Conservation (phyloP, 2,888 invertebrate species). For the Tipula vernalis region DNA sequence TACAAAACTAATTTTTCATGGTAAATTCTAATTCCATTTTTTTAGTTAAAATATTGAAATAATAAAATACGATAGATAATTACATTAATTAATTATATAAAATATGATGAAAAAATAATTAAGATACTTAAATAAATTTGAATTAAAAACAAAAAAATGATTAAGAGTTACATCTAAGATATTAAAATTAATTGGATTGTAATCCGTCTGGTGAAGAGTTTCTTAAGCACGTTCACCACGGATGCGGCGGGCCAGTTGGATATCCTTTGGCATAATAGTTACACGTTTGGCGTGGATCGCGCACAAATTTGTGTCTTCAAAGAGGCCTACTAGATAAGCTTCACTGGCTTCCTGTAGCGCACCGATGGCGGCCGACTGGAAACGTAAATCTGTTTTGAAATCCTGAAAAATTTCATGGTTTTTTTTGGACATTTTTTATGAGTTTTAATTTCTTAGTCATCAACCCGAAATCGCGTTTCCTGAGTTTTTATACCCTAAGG, state of each 20-base stretch:
- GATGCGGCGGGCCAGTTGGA: constrained; percentile 91
- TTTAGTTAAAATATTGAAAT: neutral
- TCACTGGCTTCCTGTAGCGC: constrained; percentile 84
- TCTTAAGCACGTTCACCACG: constrained; percentile 91
- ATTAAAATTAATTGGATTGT: neutral
- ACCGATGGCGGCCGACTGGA: constrained; percentile 90
- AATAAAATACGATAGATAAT: neutral
- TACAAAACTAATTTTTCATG: neutral
- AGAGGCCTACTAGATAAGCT: constrained; percentile 85
- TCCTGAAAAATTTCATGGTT: constrained; percentile 97
- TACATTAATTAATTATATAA: neutral
- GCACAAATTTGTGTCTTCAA: constrained; percentile 96
- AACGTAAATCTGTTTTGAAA: constrained; percentile 92
- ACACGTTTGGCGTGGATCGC: constrained; percentile 96
- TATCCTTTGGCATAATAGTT: constrained; percentile 97
- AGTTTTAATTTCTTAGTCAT: too few relatives aligned
- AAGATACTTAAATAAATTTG: constrained; percentile 5
- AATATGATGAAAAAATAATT: neutral
- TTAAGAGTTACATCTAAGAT: constrained; percentile 9
- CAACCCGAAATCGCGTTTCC: too few relatives aligned
- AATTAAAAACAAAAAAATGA: neutral
- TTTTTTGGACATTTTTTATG: too few relatives aligned
- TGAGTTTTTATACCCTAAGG: too few relatives aligned
- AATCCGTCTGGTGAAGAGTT: constrained; percentile 13
- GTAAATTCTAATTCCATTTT: neutral